Percentiles rank a stretch among this genome's conserved stretches.
phyloP scores from a whole-genome alignment of 1,140 invertebrate genomes.

The Aphelenchoides fujianensis region DNA sequence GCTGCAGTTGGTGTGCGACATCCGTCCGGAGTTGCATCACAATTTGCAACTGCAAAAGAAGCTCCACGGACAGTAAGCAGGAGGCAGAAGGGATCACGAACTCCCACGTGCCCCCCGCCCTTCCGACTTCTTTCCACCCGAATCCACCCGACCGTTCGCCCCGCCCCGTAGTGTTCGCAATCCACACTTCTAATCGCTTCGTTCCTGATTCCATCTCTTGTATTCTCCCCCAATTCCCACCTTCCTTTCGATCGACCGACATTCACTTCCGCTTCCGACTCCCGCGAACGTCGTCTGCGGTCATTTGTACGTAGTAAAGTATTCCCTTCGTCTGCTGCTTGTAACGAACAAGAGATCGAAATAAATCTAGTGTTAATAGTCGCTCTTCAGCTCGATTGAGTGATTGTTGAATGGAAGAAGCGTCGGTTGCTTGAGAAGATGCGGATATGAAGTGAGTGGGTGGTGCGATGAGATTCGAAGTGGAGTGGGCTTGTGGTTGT shows the following conservation, averaged over 20 bases:
- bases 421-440: too few relatives aligned
- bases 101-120: too few relatives aligned
- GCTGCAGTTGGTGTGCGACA: slow-evolving; percentile 79
- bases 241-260: background rate
- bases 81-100: background rate
- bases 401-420: too few relatives aligned
- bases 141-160: too few relatives aligned
- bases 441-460: too few relatives aligned
- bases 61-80: slow-evolving; percentile 29
- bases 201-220: background rate
- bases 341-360: background rate
- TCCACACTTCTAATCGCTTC: background rate
- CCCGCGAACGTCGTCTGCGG: background rate
- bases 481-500: too few relatives aligned
- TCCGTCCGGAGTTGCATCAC: slow-evolving; percentile 81
- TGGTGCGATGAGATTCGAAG: too few relatives aligned
- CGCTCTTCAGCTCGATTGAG: too few relatives aligned
- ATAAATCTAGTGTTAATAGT: too few relatives aligned
- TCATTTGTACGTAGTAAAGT: background rate
- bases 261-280: background rate
- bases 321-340: background rate
- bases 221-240: background rate
- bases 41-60: slow-evolving; percentile 67
- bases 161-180: too few relatives aligned
- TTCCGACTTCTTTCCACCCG: background rate